Conservation (phyloP, 2,113 vertebrate genomes). For the Hydrochoerus hydrochaeris region DNA sequence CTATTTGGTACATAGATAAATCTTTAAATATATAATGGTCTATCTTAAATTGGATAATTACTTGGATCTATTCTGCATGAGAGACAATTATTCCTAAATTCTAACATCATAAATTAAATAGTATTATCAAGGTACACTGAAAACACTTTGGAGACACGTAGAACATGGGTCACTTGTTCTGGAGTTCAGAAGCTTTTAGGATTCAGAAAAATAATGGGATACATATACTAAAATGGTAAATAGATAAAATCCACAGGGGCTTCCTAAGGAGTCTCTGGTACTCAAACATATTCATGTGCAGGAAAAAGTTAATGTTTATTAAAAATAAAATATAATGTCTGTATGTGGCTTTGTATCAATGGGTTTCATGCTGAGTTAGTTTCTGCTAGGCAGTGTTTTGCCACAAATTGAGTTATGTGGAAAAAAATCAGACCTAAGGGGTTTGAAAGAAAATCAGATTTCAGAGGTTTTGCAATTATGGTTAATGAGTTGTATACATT, state of each 20-base stretch:
- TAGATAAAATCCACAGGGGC: too few relatives aligned
- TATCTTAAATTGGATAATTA: neutral
- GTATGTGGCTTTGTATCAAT: neutral
- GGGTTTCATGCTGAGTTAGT: neutral
- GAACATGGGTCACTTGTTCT: neutral
- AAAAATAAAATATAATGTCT: neutral
- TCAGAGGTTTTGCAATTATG: neutral
- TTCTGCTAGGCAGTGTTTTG: neutral
- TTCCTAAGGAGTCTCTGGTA: too few relatives aligned
- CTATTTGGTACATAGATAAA: neutral
- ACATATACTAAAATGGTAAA: too few relatives aligned
- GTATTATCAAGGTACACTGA: neutral
- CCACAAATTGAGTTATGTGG: neutral
- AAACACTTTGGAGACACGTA: neutral
- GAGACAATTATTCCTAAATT: neutral
- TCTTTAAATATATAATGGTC: rapidly evolving
- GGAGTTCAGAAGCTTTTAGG: too few relatives aligned
- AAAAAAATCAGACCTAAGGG: neutral
- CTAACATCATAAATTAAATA: neutral
- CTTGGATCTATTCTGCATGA: neutral
- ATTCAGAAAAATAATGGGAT: too few relatives aligned
- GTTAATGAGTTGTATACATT: neutral
- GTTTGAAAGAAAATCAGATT: neutral
- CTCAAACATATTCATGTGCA: neutral
- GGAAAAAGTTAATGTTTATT: neutral